Conservation (phyloP, 2,888 invertebrate genomes). For the Orgyia antiqua region DNA sequence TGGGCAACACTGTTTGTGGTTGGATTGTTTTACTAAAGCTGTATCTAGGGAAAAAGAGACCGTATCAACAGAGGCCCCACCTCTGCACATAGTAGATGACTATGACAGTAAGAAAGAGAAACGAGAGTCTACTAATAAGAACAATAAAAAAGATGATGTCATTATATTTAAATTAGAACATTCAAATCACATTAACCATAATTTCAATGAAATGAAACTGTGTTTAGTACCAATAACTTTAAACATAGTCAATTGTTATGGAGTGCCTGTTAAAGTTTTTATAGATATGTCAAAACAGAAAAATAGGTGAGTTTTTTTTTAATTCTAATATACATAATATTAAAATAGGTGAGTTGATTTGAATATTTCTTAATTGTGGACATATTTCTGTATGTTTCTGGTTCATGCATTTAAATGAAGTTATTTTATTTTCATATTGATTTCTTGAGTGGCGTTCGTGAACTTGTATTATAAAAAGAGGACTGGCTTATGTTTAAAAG, state of each 20-base stretch:
- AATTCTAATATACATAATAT: no score
- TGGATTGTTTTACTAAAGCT: conserved; percentile 78
- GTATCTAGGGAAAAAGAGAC: conserved; percentile 62
- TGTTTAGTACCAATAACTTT: conserved; percentile 84
- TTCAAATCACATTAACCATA: conserved; percentile 77
- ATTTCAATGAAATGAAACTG: conserved; percentile 78
- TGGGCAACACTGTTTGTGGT: conserved; percentile 84
- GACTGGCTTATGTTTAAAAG: no score
- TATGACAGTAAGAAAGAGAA: conserved; percentile 37
- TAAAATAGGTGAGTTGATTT: no score
- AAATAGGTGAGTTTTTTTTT: conserved; percentile 79
- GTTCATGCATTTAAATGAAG: no score
- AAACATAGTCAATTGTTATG: conserved; percentile 82
- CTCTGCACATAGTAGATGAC: conserved; percentile 60
- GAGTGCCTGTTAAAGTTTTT: conserved; percentile 76
- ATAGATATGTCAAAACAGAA: conserved; percentile 78
- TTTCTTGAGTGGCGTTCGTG: no score
- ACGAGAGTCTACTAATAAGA: conserved; percentile 38
- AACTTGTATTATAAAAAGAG: no score
- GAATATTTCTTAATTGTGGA: no score
- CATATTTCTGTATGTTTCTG: no score
- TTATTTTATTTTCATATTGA: no score
- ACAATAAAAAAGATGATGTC: conserved; percentile 60
- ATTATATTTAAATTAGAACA: conserved; percentile 80
- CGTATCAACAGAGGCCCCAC: conserved; percentile 42